phyloP scores from a whole-genome alignment of 2,113 vertebrate species.

The Cololabis saira region DNA sequence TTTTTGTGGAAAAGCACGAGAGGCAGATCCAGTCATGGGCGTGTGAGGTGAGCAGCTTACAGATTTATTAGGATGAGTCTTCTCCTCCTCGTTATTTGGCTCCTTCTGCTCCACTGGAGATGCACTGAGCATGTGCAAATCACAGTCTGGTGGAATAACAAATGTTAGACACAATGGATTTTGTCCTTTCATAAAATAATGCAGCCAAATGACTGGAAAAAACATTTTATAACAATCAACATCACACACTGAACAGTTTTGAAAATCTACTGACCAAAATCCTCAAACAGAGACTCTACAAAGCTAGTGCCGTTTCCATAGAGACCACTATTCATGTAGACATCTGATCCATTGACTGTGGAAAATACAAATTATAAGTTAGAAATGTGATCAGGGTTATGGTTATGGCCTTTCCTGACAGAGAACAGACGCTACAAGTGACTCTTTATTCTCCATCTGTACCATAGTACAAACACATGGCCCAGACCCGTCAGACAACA shows the following conservation, averaged over 20 bases:
- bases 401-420: slow-evolving; percentile 1
- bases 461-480: not conserved
- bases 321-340: slow-evolving; percentile 93
- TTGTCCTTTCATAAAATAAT: not conserved
- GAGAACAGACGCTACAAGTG: not conserved
- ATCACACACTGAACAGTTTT: not conserved
- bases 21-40: not conserved
- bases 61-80: slow-evolving; percentile 69
- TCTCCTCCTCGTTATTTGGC: slow-evolving; percentile 76
- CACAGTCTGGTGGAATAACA: slow-evolving; percentile 85
- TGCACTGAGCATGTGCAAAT: slow-evolving; percentile 89
- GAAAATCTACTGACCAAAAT: slow-evolving; percentile 86
- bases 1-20: not conserved
- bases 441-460: not conserved
- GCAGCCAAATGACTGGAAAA: not conserved
- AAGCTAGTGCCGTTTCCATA: slow-evolving; percentile 96
- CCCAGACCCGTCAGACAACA: not conserved
- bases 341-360: slow-evolving; percentile 87
- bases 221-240: not conserved
- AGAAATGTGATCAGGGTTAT: slow-evolving; percentile 11
- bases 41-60: slow-evolving; percentile 57
- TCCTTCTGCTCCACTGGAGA: slow-evolving; percentile 89
- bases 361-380: slow-evolving; percentile 34
- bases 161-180: not conserved
- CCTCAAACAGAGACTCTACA: slow-evolving; percentile 96